Conservation (phyloP, 2,888 invertebrate species). For the Ferrisia virgata region DNA sequence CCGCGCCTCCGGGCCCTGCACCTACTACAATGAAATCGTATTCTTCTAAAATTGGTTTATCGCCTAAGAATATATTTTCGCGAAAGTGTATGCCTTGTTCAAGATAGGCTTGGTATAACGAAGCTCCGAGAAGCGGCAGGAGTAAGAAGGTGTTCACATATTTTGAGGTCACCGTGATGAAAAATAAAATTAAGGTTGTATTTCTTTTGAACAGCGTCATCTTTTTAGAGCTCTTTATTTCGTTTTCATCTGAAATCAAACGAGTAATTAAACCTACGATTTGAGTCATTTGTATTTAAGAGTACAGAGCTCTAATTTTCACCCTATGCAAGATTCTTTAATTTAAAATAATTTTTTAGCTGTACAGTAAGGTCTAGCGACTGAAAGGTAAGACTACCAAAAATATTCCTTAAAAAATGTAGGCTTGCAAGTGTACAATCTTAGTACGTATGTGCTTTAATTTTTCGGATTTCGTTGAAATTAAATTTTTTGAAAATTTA, state of each 20-base stretch:
- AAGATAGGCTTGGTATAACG: conserved; percentile 48
- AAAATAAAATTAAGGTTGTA: background rate
- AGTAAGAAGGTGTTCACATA: conserved; percentile 17
- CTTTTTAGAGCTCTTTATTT: background rate
- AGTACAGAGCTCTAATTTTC: too few species aligned
- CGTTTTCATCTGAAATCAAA: background rate
- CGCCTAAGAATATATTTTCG: conserved; percentile 49
- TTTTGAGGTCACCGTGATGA: background rate
- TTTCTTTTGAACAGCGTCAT: background rate
- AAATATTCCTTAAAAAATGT: too few species aligned
- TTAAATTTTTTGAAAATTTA: too few species aligned
- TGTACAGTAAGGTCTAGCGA: too few species aligned
- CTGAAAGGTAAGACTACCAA: too few species aligned
- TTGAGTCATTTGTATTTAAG: too few species aligned
- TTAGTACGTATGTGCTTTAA: too few species aligned
- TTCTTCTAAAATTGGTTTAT: conserved; percentile 49
- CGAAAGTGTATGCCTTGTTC: conserved; percentile 49
- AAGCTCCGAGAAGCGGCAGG: conserved; percentile 37
- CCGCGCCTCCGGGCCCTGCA: conserved; percentile 69
- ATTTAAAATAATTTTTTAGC: too few species aligned
- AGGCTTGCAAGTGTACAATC: too few species aligned
- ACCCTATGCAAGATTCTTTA: too few species aligned
- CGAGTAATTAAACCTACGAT: background rate
- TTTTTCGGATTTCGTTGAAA: too few species aligned
- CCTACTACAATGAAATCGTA: conserved; percentile 56